A percentile compares a stretch with the other conserved stretches of the same genome.
These are phyloP conservation scores for Nemoura dubitans DNA, from an alignment of 2,888 invertebrate species.

Conservation along the genomic window DNA sequence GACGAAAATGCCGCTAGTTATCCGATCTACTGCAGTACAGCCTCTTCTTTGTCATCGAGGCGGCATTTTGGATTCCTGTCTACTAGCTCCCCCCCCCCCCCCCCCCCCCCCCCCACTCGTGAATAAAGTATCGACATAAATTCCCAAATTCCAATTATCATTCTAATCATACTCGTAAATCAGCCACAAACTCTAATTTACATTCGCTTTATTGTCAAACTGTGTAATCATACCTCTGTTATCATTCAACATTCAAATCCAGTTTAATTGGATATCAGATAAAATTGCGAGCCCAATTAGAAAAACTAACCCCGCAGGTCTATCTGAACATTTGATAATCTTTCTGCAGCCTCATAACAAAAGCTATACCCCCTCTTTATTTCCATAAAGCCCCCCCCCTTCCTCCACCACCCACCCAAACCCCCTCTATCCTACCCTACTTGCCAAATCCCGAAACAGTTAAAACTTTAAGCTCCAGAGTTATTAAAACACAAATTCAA, in stretches of 20 bases:
- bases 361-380: conserved; percentile 1
- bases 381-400: not conserved
- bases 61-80: not conserved
- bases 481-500: conserved; percentile 12
- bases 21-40: not conserved
- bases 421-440: not conserved
- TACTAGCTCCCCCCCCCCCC: not conserved
- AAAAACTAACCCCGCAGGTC: not conserved
- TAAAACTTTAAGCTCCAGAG: conserved; percentile 12
- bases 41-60: not conserved
- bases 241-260: conserved; percentile 4
- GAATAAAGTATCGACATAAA: conserved; percentile 7
- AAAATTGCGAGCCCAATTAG: not conserved
- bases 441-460: conserved; percentile 4
- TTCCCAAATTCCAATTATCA: conserved; percentile 7
- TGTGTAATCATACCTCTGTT: not conserved
- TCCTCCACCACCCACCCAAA: too few relatives aligned
- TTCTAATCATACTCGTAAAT: not conserved
- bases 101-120: not conserved
- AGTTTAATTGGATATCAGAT: conserved; percentile 1
- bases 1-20: not conserved
- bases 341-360: conserved; percentile 5
- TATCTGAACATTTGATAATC: conserved; percentile 12
- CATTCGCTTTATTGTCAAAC: not conserved
- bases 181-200: conserved; percentile 12